Evolutionary conservation across 2,113 vertebrate genomes (phyloP).

Genomic region (Macrotus californicus): DNA sequence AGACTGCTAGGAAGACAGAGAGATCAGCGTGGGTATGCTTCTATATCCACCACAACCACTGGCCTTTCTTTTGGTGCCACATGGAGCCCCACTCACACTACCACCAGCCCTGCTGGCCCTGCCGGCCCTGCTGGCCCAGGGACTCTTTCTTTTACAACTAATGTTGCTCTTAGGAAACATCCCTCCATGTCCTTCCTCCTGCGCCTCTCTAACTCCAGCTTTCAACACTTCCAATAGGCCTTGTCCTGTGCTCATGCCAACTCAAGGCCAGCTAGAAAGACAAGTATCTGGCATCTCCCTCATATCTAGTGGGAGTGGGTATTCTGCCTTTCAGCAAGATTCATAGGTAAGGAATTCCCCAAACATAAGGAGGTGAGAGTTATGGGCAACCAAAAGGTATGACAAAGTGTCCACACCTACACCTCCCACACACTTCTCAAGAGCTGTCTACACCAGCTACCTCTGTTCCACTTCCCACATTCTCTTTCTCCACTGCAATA

Average conservation of each 20-base stretch:
- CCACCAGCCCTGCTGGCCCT: not conserved
- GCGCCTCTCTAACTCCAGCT: not conserved
- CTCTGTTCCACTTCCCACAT: not conserved
- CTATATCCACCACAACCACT: not conserved
- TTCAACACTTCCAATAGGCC: not conserved
- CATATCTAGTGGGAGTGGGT: no score
- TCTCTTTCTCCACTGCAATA: not conserved
- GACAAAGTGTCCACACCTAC: not conserved
- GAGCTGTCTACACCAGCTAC: not conserved
- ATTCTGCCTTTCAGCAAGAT: not conserved
- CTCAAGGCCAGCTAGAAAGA: not conserved
- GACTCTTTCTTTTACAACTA: not conserved
- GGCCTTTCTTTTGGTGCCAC: not conserved
- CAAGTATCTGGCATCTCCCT: not conserved
- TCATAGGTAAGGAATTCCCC: not conserved
- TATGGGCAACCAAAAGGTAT: not conserved
- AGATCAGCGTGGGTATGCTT: not conserved
- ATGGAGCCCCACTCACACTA: fast-evolving
- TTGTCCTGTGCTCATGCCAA: not conserved
- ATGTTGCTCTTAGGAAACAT: not conserved
- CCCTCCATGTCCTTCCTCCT: not conserved
- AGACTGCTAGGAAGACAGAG: not conserved
- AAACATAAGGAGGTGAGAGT: not conserved
- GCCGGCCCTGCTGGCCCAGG: not conserved
- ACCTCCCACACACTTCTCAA: not conserved